Base-by-base conservation (phyloP, 2,888 invertebrate genomes). In the Microplitis manilae region DNA sequence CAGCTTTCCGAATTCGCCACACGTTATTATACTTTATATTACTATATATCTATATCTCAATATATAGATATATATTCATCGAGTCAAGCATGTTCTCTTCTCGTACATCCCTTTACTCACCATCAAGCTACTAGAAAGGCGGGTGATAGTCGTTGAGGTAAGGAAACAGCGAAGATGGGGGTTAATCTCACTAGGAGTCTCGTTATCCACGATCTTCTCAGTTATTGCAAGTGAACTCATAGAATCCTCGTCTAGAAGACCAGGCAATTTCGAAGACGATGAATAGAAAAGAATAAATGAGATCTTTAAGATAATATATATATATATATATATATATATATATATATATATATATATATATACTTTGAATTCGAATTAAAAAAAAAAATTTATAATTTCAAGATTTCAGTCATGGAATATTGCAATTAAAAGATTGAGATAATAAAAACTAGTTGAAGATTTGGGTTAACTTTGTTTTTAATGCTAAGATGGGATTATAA, bases 161-260 rank as follows among this genome's bases (percentile, higher is more conserved):
- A 59, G 69, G 74, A 70, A 73, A 70, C 20, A 70, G 75, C 76
- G 74, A 70, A 78, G 78, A 72, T 68, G 41, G 70, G 79, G 77
- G 80, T 81, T 80, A 81, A 80, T 80, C 81, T 81, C 78, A 76
- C 77, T 76, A 68, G 77, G 76, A 78, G 79, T 79, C 80, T 78
- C 79, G 77, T 81, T 81, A 81, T 80, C 81, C 73, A 75, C 76
- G 79, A 81, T 81, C 79, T 80, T 76, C 76, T 40, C 61, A 68
- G 76, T 72, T 76, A 76, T 76, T 77, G 74, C 78, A 78, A 75
- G 69, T 79, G 40, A 72, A 72, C 72, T 72, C 41, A 20, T 62
- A 41, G 64, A 64, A 72, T 64, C 17, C 75, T 76, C 79, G 73
- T 73, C 38, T 59, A 61, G 68, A 68, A 60, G 68, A 40, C 69